These are phyloP conservation scores for Drosophila colorata DNA, from an alignment of 2,888 invertebrate species.

Conservation along the genomic window DNA sequence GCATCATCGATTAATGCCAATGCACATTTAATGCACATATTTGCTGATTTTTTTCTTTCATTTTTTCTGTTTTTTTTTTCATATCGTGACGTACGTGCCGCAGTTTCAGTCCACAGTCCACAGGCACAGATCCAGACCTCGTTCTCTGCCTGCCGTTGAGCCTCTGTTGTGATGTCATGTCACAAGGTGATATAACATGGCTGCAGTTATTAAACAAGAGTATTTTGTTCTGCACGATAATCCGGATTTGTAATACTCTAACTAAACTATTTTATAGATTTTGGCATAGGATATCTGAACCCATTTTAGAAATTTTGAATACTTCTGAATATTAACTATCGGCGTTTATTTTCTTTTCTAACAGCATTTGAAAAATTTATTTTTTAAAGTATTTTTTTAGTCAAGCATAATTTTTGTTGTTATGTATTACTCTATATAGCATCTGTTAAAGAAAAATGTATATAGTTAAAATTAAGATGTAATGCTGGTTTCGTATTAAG, in stretches of 20 bases:
- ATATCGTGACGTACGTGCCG: slow-evolving; percentile 84
- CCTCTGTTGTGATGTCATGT: slow-evolving; percentile 77
- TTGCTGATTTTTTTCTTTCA: slow-evolving; percentile 42
- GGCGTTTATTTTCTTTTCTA: no score
- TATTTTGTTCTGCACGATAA: slow-evolving; percentile 3
- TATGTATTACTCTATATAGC: no score
- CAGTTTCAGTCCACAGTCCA: slow-evolving; percentile 53
- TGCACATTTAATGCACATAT: slow-evolving; percentile 79
- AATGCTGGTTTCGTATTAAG: no score
- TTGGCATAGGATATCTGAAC: no score
- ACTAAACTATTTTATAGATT: neutral
- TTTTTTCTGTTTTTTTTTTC: slow-evolving; percentile 40
- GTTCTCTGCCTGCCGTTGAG: slow-evolving; percentile 22
- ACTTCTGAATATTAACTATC: no score
- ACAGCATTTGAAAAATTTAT: no score
- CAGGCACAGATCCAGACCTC: slow-evolving; percentile 29
- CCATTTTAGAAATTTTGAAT: no score
- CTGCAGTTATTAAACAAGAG: slow-evolving; percentile 73
- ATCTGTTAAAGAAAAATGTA: no score
- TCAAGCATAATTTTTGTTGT: no score
- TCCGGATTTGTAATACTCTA: slow-evolving; percentile 29
- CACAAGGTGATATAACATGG: slow-evolving; percentile 83
- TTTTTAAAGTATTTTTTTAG: no score
- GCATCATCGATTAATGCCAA: slow-evolving; percentile 80
- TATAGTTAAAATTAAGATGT: no score